These are phyloP conservation scores for Apocrypta bakeri DNA, from an alignment of 1,140 invertebrate genomes.

Conservation along the genomic window DNA sequence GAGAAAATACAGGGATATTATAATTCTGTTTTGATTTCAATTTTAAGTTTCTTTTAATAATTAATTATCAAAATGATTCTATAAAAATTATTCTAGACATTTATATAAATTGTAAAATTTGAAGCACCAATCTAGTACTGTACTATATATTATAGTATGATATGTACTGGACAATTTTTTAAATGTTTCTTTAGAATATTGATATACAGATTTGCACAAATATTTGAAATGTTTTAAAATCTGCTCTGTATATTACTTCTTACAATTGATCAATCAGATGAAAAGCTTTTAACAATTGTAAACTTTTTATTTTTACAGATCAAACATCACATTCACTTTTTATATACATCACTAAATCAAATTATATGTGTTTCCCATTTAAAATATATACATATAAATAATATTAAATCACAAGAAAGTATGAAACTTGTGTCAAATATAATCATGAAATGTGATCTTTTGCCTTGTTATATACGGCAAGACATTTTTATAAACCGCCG, in stretches of 20 bases:
- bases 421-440: conserved; percentile 43
- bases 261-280: not conserved
- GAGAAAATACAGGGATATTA: not conserved
- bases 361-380: not conserved
- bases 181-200: not conserved
- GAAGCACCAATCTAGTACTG: conserved; percentile 20
- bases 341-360: not conserved
- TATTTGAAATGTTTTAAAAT: not conserved
- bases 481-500: conserved; percentile 29
- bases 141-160: too few species aligned
- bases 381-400: not conserved
- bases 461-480: conserved; percentile 8
- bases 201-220: not conserved
- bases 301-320: not conserved
- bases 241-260: not conserved
- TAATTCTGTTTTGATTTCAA: not conserved
- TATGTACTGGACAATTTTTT: not conserved
- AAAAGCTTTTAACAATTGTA: not conserved
- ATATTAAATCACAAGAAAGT: conserved; percentile 16
- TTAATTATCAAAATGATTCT: not conserved
- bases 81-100: conserved; percentile 17
- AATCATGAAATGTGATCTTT: conserved; percentile 37
- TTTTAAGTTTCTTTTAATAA: conserved; percentile 1
- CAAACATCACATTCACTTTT: not conserved
- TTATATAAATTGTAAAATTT: conserved; percentile 24